Evolutionary conservation across 2,113 vertebrate genomes (phyloP).

Genomic region (Euleptes europaea): DNA sequence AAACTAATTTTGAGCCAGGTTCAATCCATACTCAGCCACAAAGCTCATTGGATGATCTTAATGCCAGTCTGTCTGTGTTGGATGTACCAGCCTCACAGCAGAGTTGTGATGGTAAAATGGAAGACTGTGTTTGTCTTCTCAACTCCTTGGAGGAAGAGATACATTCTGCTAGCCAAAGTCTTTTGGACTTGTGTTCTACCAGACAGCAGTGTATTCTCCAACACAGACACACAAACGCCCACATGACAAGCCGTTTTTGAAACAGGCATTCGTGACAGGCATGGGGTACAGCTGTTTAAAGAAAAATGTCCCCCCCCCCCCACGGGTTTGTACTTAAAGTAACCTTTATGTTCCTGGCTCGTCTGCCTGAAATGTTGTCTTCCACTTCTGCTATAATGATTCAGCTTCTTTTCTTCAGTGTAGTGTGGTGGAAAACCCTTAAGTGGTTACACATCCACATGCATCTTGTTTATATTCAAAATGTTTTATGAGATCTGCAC

Average conservation of each 20-base stretch:
- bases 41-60: too few relatives aligned
- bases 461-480: not conserved
- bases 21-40: too few relatives aligned
- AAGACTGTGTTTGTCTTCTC: too few relatives aligned
- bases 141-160: too few relatives aligned
- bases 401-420: slow-evolving; percentile 7
- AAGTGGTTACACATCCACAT: not conserved
- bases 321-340: not conserved
- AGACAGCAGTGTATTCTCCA: not conserved
- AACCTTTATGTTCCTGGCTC: not conserved
- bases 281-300: not conserved
- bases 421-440: not conserved
- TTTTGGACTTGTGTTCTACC: not conserved
- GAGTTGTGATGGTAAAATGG: too few relatives aligned
- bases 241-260: not conserved
- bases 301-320: not conserved
- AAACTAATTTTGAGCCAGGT: not conserved
- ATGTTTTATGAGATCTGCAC: not conserved
- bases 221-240: too few relatives aligned
- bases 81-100: too few relatives aligned
- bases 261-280: not conserved
- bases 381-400: not conserved
- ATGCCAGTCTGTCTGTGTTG: too few relatives aligned
- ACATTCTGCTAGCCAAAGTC: too few relatives aligned
- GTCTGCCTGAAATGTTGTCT: not conserved